Base-by-base conservation (phyloP, 2,888 invertebrate species). In the Ganaspis brasiliensis region DNA sequence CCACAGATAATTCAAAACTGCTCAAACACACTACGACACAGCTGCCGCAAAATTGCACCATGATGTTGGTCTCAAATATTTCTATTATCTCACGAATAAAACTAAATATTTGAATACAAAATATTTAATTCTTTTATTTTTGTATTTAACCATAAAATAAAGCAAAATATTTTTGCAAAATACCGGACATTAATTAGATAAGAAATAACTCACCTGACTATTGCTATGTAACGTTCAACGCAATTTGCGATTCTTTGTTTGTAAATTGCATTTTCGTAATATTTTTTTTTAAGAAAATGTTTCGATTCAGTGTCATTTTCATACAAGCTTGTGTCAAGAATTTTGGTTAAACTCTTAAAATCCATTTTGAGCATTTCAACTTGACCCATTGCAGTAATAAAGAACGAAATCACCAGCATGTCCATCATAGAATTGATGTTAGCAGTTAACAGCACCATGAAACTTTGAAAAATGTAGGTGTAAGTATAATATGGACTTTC, bases 351-450 rank as follows among this genome's bases (percentile, higher is more conserved):
- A 19, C 16, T 19, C 5, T 19, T 52, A 8, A 59, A 59, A 16
- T 59, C 59, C 14, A 35, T 35, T 31, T 59, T 59, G 2, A 59
- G 59, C n/a, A 35, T 35, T 35, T 59, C 59, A 26, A 59, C n/a
- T 16, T 59, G 59, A 9, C 31, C 59, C 31, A 59, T 10, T 16
- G 35, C 35, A 9, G 35, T 31, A 8, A 59, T 16, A 31, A 31
- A 35, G 35, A 59, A 59, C 14, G 26, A 14, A 16, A 16, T 59
- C 14, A 59, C 35, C n/a, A 59, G 8, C 31, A 59, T 35, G 35
- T 59, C 59, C 59, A 59, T 59, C 59, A 59, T 59, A n/a, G 31
- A 26, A 59, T 59, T 59, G 5, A 59, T n/a, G n/a, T 26, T 31
- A 31, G 59, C 59, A n/a, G 59, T 59, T 6, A 16, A 31, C 16